Evolutionary conservation across 2,888 invertebrate genomes (phyloP).

Genomic region (Craniophora ligustri): DNA sequence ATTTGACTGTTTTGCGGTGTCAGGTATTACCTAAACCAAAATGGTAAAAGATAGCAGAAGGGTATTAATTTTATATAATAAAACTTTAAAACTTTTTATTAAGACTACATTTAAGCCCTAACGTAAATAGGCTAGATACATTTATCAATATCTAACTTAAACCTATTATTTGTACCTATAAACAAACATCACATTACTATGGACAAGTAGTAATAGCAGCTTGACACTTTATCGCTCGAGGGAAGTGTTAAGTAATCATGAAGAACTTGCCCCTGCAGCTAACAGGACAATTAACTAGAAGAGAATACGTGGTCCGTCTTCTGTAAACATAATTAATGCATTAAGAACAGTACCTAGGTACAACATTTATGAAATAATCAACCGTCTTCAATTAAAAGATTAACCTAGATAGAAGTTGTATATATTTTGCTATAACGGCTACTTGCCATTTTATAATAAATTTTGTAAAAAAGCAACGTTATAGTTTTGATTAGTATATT

Average conservation of each 20-base stretch:
- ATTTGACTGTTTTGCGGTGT: too few relatives aligned
- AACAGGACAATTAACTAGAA: neutral
- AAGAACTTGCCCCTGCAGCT: conserved; percentile 4
- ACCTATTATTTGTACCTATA: neutral
- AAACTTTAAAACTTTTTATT: too few relatives aligned
- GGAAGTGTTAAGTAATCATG: neutral
- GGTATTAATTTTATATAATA: too few relatives aligned
- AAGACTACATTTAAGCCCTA: too few relatives aligned
- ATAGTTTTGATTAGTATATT: conserved; percentile 8
- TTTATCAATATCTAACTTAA: neutral
- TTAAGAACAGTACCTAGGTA: neutral
- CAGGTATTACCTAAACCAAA: too few relatives aligned
- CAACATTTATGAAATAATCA: too few relatives aligned
- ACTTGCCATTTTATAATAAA: too few relatives aligned
- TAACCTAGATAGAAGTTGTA: too few relatives aligned
- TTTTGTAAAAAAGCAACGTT: neutral
- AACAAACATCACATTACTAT: conserved; percentile 7
- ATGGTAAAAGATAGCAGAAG: too few relatives aligned
- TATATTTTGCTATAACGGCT: too few relatives aligned
- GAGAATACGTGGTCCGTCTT: neutral
- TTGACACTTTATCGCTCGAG: conserved; percentile 11
- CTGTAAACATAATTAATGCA: neutral
- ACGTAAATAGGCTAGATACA: too few relatives aligned
- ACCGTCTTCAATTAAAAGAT: too few relatives aligned
- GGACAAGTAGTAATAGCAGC: conserved; percentile 1